Base-by-base conservation (phyloP, 23 tunicate species). In the Halocynthia aurantium region DNA sequence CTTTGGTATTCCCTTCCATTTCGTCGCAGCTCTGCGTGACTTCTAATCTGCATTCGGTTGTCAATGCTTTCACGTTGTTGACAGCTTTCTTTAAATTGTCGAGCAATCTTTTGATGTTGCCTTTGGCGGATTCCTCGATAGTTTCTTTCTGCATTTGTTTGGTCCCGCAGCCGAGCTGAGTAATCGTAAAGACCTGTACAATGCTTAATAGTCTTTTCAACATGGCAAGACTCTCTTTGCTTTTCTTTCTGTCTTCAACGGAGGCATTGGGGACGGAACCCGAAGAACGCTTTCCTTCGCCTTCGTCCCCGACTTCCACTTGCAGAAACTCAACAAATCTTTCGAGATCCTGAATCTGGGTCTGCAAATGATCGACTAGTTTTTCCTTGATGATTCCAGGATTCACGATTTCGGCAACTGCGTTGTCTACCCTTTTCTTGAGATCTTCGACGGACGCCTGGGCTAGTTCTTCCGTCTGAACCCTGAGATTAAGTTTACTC, bases 331-430 rank as follows among this genome's bases (percentile, higher is more conserved):
- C 82, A 6, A 92, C 92, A 78, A 92, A 92, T 15, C 98, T 69
- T 66, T 92, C 98, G 50, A 92, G 78, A 75, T 92, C 98, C 79
- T 92, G 98, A 17, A 92, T 92, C 75, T 92, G 98, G 31, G 91
- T 86, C 76, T 92, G 98, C 7, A 92, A 57, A 74, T 92, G 98
- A 68, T 86, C 98, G 12, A 92, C 92, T 8, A 92, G 70, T 52
- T 92, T 86, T 61, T 80, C 88, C 54, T 92, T 92, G 76, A 92
- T 84, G 53, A 78, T 92, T 7, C 83, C 92, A 17, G 92, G 98
- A 57, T 92, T 92, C 6, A 92, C 87, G 52, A 92, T 92, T 85
- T 92, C 90, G 7, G 92, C 87, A 40, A 92, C 98, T 55, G 98
- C 98, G 52, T 82, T 80, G 70, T 92, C 92, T 0, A 92, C 92